Evolutionary conservation across 64 coral and sea anemone species (phyloP).

Genomic region (Dendronephthya gigantea): DNA sequence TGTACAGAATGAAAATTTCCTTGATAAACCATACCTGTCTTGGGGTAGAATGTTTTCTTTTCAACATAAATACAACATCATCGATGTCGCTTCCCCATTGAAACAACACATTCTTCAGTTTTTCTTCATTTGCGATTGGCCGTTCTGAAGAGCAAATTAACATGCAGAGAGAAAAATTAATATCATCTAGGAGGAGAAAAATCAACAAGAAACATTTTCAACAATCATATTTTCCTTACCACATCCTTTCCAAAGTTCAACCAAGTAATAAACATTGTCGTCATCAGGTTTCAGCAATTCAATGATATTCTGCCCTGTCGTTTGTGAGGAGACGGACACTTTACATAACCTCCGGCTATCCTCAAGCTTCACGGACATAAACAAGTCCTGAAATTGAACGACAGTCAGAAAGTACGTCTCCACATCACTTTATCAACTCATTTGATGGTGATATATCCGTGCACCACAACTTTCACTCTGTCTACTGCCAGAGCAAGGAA

Average conservation of each 20-base stretch:
- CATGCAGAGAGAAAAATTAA: background rate
- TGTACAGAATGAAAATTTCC: background rate
- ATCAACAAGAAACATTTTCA: background rate
- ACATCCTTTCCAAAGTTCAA: slow-evolving; percentile 12
- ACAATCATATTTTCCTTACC: background rate
- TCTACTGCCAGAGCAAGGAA: no score
- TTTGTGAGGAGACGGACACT: background rate
- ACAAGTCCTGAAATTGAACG: background rate
- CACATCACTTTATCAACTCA: no score
- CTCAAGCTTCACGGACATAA: background rate
- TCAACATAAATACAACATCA: slow-evolving; percentile 1
- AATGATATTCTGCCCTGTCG: background rate
- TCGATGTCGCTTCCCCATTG: slow-evolving; percentile 3
- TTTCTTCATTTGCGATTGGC: background rate
- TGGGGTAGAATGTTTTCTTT: background rate
- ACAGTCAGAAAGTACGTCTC: background rate
- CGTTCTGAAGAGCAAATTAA: background rate
- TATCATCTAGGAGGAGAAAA: no score
- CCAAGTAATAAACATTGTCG: background rate
- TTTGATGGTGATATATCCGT: no score
- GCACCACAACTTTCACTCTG: no score
- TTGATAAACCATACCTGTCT: background rate
- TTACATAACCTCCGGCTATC: background rate
- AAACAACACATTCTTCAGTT: background rate
- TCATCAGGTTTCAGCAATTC: slow-evolving; percentile 6